Evolutionary conservation across 2,888 invertebrate genomes (phyloP).

Genomic region (Drosophila anomalata): DNA sequence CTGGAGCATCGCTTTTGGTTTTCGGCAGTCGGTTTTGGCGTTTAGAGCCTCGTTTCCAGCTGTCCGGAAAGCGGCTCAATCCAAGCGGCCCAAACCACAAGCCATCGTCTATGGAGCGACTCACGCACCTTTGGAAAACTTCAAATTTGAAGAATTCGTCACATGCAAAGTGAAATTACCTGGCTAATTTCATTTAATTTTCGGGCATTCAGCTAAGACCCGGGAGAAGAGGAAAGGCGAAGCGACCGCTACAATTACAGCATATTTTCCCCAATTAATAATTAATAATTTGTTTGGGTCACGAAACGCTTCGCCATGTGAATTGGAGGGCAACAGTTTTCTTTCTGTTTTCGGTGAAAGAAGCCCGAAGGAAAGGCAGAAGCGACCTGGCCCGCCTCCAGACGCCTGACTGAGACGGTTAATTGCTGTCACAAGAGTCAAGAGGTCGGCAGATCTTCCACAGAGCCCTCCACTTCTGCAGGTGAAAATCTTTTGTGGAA

Average conservation of each 20-base stretch:
- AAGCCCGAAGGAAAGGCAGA: conserved; percentile 46
- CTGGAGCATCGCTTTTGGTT: conserved; percentile 49
- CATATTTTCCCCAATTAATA: conserved; percentile 81
- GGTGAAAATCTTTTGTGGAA: conserved; percentile 62
- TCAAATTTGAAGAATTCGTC: conserved; percentile 57
- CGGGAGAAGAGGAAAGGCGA: conserved; percentile 22
- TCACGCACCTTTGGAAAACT: conserved; percentile 36
- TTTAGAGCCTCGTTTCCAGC: conserved; percentile 77
- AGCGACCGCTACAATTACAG: conserved; percentile 79
- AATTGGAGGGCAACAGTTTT: conserved; percentile 61
- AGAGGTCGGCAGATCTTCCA: conserved; percentile 29
- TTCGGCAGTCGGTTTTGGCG: conserved; percentile 58
- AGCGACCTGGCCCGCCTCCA: conserved; percentile 35
- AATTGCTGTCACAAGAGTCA: conserved; percentile 80
- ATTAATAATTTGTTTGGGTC: conserved; percentile 82
- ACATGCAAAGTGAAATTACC: conserved; percentile 76
- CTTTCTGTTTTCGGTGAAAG: conserved; percentile 36
- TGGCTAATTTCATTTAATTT: conserved; percentile 82
- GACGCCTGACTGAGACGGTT: conserved; percentile 74
- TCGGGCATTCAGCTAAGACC: conserved; percentile 62
- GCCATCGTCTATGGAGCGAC: conserved; percentile 5
- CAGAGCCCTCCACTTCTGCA: conserved; percentile 26
- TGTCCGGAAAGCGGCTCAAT: conserved; percentile 53
- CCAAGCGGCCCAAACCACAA: conserved; percentile 62
- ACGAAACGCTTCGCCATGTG: conserved; percentile 66